Conservation (phyloP, 2,888 invertebrate species). For the Plutella xylostella region DNA sequence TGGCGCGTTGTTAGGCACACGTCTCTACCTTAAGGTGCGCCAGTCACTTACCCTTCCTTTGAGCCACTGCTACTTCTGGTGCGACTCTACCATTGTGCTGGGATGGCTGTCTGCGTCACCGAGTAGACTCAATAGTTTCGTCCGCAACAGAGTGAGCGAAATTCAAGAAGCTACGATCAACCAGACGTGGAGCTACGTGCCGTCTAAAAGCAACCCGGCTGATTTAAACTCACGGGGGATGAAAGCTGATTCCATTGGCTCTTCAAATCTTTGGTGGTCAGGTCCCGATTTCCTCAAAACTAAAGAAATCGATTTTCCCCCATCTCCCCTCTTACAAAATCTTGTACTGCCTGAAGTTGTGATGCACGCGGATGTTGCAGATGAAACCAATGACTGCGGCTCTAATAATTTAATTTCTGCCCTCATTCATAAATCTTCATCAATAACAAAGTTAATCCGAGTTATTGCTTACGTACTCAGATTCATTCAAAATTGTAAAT, state of each 20-base stretch:
- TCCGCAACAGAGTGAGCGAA: slow-evolving; percentile 16
- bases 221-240: not conserved
- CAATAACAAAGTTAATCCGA: no score
- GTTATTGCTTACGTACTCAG: no score
- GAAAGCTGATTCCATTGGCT: not conserved
- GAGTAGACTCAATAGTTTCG: slow-evolving; percentile 15
- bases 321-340: not conserved
- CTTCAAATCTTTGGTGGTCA: not conserved
- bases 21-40: not conserved
- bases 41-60: not conserved
- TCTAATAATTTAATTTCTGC: no score
- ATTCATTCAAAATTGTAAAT: no score
- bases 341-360: not conserved
- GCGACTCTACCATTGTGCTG: not conserved
- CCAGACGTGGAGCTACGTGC: slow-evolving; percentile 2
- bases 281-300: not conserved
- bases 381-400: not conserved
- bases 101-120: not conserved
- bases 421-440: no score
- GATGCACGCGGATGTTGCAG: not conserved
- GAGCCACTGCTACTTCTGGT: not conserved
- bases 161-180: slow-evolving; percentile 11
- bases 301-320: not conserved
- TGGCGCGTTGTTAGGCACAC: not conserved
- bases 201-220: slow-evolving; percentile 2